Evolutionary conservation across 2,113 vertebrate genomes (phyloP).

Genomic region (Danionella cerebrum): DNA sequence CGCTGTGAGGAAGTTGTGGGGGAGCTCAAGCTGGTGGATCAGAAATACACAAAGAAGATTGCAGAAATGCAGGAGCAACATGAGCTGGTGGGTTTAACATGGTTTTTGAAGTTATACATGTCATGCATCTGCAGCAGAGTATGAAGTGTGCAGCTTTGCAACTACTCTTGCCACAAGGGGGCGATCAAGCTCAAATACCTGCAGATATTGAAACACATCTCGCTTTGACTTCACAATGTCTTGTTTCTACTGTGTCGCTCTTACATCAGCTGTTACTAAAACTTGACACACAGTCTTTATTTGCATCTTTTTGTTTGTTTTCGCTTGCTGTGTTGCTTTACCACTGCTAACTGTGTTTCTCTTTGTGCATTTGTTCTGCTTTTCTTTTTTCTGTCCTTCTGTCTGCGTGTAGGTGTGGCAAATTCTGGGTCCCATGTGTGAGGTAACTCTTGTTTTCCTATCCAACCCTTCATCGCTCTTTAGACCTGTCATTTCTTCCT

Average conservation of each 20-base stretch:
- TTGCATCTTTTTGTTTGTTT: background rate
- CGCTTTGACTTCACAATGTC: background rate
- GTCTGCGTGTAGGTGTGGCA: slow-evolving; percentile 77
- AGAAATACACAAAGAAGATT: slow-evolving; percentile 80
- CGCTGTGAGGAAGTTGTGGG: slow-evolving; percentile 78
- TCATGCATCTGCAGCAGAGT: no score
- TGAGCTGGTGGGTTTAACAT: slow-evolving; percentile 69
- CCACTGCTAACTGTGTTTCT: slow-evolving; percentile 18
- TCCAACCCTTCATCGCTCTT: background rate
- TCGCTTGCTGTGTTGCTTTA: background rate
- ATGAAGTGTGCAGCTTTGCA: background rate
- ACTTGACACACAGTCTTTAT: background rate
- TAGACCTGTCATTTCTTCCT: background rate
- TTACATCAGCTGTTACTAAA: background rate
- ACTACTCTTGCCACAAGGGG: background rate
- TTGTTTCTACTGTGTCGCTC: background rate
- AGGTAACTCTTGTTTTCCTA: slow-evolving; percentile 69
- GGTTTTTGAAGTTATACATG: background rate
- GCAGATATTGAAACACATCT: background rate
- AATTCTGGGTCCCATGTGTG: slow-evolving; percentile 80
- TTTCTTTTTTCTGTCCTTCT: slow-evolving; percentile 39
- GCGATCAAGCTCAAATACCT: background rate
- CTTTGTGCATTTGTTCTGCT: slow-evolving; percentile 7
- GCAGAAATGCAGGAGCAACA: slow-evolving; percentile 87
- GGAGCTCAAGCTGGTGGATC: slow-evolving; percentile 82